Evolutionary conservation across 2,113 vertebrate genomes (phyloP), one percentile per base, ranked within the genome.

Genomic region (Aythya baeri): DNA sequence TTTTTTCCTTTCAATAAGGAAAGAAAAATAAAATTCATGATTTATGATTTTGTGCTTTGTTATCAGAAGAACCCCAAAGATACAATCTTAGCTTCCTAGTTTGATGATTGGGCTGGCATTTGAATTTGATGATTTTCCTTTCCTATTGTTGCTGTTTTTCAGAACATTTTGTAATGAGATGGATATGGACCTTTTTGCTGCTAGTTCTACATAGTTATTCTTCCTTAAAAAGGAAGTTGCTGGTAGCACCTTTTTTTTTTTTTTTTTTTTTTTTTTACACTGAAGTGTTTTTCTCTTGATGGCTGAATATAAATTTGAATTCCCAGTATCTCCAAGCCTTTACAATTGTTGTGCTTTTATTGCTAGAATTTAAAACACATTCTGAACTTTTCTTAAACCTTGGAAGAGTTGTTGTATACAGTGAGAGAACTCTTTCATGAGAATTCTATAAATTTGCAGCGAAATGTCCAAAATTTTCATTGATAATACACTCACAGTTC

Each of bases 391-490:
- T 14, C 1, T n/a, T 49, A 77, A 49, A 41, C 22, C 50, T 91
- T 52, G 34, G 7, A 63, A 59, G 32, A 38, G 13, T 52, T 80
- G 67, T 93, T 91, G 93, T 83, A 93, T 80, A 85, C 61, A 31
- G 81, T 95, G 25, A 89, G 85, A 94, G 54, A 91, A 74, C 84
- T 94, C 76, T n/a, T 85, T 88, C 50, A 32, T 43, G 71, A 55
- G 58, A 31, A 46, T 36, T 55, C 17, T 65, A 10, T 52, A 66
- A 26, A 36, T 81, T 63, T 52, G 10, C 25, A 43, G 3, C 71
- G 55, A 74, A 81, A 71, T 55, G 3, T 9, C 27, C 65, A 8
- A 44, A 49, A 58, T 65, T 83, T 68, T 71, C 25, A 58, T 46
- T 86, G 13, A 52, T 49, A 38, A 63, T 88, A 85, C 11, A 66